Evolutionary conservation across 92 coral and sea anemone genomes (phyloP).

Genomic region (Umimayanthus kanabou): DNA sequence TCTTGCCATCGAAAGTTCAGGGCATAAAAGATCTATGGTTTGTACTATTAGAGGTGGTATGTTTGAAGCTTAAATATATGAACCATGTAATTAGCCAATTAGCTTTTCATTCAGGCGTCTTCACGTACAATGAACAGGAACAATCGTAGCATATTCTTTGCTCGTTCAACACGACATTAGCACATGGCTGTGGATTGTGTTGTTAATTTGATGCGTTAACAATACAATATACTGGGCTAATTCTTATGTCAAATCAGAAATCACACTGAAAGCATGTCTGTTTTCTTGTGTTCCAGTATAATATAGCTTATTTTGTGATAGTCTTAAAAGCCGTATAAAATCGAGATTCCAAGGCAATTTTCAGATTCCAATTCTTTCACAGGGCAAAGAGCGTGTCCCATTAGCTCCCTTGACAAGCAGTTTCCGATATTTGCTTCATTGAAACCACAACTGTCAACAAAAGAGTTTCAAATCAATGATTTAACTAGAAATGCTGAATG

Average conservation of each 20-base stretch:
- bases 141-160: slow-evolving; percentile 68
- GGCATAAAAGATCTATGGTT: slow-evolving; percentile 25
- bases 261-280: background rate
- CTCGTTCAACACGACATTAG: slow-evolving; percentile 63
- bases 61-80: slow-evolving; percentile 37
- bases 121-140: slow-evolving; percentile 52
- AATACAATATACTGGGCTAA: slow-evolving; percentile 10
- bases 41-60: slow-evolving; percentile 56
- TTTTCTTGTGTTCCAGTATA: background rate
- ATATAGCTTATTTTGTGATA: background rate
- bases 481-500: slow-evolving; percentile 14
- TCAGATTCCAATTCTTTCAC: background rate
- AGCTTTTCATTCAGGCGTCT: slow-evolving; percentile 49
- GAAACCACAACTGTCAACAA: slow-evolving; percentile 29
- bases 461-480: slow-evolving; percentile 6
- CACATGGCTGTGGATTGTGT: slow-evolving; percentile 61
- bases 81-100: slow-evolving; percentile 68
- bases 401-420: background rate
- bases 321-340: background rate
- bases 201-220: slow-evolving; percentile 45
- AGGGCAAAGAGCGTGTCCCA: background rate
- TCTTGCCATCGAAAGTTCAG: slow-evolving; percentile 3
- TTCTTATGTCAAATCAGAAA: background rate
- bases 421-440: slow-evolving; percentile 26
- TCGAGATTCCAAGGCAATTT: background rate